Percentiles rank a stretch among this genome's conserved stretches.
These are phyloP conservation scores for Heterodera filipjevi DNA, from an alignment of 2,888 invertebrate species.

Conservation along the genomic window DNA sequence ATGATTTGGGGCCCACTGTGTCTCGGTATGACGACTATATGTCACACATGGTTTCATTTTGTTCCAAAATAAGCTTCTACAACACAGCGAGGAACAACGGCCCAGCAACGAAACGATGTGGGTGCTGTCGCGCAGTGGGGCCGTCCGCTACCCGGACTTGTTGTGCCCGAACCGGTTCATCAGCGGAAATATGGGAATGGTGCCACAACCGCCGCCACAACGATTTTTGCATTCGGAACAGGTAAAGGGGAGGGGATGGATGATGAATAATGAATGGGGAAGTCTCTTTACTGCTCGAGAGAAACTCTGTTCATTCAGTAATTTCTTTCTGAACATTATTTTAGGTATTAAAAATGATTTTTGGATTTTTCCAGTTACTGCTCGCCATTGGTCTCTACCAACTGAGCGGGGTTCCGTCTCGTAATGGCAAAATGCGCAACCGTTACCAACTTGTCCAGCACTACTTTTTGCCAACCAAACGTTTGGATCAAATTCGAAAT, in stretches of 20 bases:
- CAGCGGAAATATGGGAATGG: constrained; percentile 10
- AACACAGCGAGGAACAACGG: constrained; percentile 6
- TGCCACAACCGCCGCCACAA: background rate
- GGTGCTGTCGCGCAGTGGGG: constrained; percentile 28
- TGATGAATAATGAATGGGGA: no score
- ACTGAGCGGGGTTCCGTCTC: background rate
- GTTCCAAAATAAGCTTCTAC: background rate
- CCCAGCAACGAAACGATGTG: constrained; percentile 31
- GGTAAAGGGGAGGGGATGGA: no score
- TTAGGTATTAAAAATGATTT: no score
- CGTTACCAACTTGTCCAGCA: constrained; percentile 32
- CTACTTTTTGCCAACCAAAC: constrained; percentile 36
- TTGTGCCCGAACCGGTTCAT: background rate
- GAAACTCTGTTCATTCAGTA: no score
- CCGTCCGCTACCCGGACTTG: constrained; percentile 27
- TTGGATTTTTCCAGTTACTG: constrained; percentile 8
- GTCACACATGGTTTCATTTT: background rate
- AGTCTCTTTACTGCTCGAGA: no score
- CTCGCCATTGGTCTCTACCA: constrained; percentile 7
- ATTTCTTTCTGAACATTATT: no score
- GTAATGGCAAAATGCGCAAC: background rate
- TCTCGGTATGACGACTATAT: no score
- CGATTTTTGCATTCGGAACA: constrained; percentile 37
- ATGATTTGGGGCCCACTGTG: no score
- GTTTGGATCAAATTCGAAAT: constrained; percentile 34